A percentile compares a stretch with the other conserved stretches of the same genome.
Conservation (phyloP, 2,888 invertebrate genomes). For the Atrina japonica region DNA sequence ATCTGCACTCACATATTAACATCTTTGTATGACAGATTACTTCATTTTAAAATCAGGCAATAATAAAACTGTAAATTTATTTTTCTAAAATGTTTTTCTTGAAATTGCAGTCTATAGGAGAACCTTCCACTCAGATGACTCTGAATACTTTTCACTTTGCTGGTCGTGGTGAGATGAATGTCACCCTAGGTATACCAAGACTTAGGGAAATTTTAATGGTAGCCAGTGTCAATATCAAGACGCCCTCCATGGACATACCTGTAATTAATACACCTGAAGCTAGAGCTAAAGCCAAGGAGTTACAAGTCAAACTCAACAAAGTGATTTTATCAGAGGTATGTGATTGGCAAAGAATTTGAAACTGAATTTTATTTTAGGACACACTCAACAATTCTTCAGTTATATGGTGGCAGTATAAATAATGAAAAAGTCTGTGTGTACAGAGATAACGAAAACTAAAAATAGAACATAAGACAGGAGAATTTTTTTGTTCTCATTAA, state of each 20-base stretch:
- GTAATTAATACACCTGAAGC: conserved; percentile 83
- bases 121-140: conserved; percentile 99
- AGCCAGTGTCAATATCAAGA: conserved; percentile 95
- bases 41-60: no score
- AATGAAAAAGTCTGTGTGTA: no score
- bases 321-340: conserved; percentile 87
- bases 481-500: not conserved
- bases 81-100: no score
- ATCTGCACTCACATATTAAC: no score
- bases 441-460: no score
- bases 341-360: not conserved
- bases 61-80: no score
- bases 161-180: conserved; percentile 99
- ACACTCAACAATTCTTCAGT: no score
- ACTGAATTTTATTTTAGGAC: no score
- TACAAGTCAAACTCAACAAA: conserved; percentile 88
- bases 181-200: conserved; percentile 99
- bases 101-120: conserved; percentile 91
- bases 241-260: conserved; percentile 97
- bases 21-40: no score
- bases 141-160: conserved; percentile 99
- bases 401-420: no score
- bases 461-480: not conserved
- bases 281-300: conserved; percentile 84
- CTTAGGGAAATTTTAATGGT: conserved; percentile 97